Base-by-base conservation (phyloP, 2,113 vertebrate genomes). In the Carollia perspicillata region DNA sequence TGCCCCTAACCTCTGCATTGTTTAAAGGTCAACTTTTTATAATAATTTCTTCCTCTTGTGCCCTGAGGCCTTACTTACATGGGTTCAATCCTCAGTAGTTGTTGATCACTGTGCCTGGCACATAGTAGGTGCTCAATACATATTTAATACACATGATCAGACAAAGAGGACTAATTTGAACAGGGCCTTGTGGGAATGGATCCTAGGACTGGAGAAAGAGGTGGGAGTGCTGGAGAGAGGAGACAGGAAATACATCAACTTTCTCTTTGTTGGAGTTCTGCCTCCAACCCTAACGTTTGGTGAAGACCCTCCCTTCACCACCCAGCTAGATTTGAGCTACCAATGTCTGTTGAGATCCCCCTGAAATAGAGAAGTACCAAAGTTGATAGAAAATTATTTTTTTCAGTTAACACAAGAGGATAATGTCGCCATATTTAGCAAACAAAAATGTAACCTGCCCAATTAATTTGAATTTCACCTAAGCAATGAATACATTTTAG, bases 381-480 rank as follows among this genome's bases (percentile, higher is more conserved):
- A 53, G 35, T 47, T 87, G 95, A 63, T 66, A 65, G 26, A 18
- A 84, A 93, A 53, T 5, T 26, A 42, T 35, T 81, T 86, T 88
- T 88, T 78, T 33, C 1, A 72, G 44, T 51, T 78, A 30, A 13
- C 81, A 77, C 26, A 84, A 84, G 13, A 87, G 20, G 84, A 51
- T 65, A 71, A 77, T 28, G n/a, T 89, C 65, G 14, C 16, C 68
- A 71, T 35, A 65, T 49, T 86, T 75, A 95, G 11, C 49, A 92
- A 90, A 75, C 35, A 85, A 95, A 89, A 51, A 49, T 55, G 37
- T 47, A 81, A n/a, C 33, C 58, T 86, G 30, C 2, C 53, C 10
- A 89, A 40, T 63, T 92, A 86, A 90, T 81, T 86, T 90, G 4
- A 65, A 66, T 77, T 89, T 95, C 60, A 94, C 26, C 33, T 75